These are phyloP conservation scores for Camponotus fellah DNA, from an alignment of 2,888 invertebrate genomes.

Conservation along the genomic window DNA sequence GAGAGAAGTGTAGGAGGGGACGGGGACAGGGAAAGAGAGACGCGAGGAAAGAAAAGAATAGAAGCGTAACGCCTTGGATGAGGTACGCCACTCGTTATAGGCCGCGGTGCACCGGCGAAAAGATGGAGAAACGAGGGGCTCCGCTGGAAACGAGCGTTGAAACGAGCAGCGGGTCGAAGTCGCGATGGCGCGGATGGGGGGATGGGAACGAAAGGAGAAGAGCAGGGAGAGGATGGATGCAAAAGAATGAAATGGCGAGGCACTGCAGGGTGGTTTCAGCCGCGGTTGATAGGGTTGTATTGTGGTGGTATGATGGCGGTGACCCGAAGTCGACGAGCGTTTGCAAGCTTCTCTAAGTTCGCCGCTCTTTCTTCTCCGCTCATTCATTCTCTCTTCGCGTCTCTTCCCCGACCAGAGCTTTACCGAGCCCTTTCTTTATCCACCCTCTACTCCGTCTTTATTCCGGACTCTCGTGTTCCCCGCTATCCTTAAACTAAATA, in stretches of 20 bases:
- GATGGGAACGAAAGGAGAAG: conserved; percentile 18
- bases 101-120: conserved; percentile 69
- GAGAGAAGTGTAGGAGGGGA: conserved; percentile 51
- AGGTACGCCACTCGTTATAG: conserved; percentile 66
- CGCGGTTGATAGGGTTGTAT: conserved; percentile 75
- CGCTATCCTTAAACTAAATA: conserved; percentile 76
- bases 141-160: conserved; percentile 72
- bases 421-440: conserved; percentile 20
- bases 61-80: conserved; percentile 70
- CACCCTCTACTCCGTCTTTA: conserved; percentile 58
- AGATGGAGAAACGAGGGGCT: conserved; percentile 64
- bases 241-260: conserved; percentile 66
- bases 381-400: conserved; percentile 26
- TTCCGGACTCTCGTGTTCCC: conserved; percentile 34
- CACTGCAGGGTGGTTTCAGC: conserved; percentile 40
- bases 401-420: conserved; percentile 26
- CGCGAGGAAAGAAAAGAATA: conserved; percentile 36
- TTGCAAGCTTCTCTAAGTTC: conserved; percentile 77
- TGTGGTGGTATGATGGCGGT: conserved; percentile 81
- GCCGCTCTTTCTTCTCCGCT: conserved; percentile 51
- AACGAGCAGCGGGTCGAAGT: conserved; percentile 71
- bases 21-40: conserved; percentile 9
- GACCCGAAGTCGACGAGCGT: conserved; percentile 81
- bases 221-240: conserved; percentile 46
- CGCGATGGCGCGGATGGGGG: conserved; percentile 55